phyloP scores from a whole-genome alignment of 2,888 invertebrate genomes.

The Drosophila mayaguana region DNA sequence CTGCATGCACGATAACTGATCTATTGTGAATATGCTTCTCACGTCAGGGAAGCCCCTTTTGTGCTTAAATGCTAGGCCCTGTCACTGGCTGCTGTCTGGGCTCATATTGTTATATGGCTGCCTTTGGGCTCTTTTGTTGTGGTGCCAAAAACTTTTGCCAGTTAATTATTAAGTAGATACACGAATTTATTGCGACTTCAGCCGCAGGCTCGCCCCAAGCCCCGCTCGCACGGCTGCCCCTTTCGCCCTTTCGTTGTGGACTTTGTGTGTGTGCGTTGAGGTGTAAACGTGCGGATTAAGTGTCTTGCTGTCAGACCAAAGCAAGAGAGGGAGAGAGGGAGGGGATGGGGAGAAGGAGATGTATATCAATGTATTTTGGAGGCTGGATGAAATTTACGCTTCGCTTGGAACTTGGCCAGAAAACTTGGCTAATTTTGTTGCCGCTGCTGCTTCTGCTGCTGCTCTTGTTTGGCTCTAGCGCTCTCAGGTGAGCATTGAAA shows the following conservation, averaged over 20 bases:
- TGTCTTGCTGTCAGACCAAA: constrained; percentile 67
- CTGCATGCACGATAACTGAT: neutral
- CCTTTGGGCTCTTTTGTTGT: constrained; percentile 35
- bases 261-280: constrained; percentile 69
- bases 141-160: constrained; percentile 55
- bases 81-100: constrained; percentile 4
- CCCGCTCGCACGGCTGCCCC: neutral
- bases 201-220: constrained; percentile 34
- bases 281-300: constrained; percentile 82
- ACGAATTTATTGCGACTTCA: constrained; percentile 68
- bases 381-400: constrained; percentile 59
- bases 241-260: neutral
- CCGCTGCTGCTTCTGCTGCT: constrained; percentile 9
- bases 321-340: neutral
- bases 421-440: constrained; percentile 73
- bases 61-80: neutral
- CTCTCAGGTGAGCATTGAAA: constrained; percentile 70
- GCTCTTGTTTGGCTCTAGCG: constrained; percentile 6
- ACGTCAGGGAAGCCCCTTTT: neutral
- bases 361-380: constrained; percentile 60
- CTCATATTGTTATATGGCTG: constrained; percentile 37
- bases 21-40: constrained; percentile 9
- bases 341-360: constrained; percentile 22
- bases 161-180: constrained; percentile 82
- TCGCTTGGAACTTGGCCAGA: constrained; percentile 52